phyloP scores from a whole-genome alignment of 1,140 invertebrate species.

The Lepidostoma basale region DNA sequence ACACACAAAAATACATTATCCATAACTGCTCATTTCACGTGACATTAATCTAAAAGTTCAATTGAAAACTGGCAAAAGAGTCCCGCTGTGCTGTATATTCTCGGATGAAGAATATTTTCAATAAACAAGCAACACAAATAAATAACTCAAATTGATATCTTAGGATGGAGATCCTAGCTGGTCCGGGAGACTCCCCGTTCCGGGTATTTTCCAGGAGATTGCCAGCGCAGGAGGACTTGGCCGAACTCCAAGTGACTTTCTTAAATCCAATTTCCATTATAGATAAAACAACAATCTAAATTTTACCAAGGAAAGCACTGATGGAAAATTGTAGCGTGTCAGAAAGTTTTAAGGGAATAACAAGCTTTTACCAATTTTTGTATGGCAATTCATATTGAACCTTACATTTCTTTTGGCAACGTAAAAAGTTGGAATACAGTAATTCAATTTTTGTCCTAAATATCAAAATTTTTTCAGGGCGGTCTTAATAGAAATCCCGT shows the following conservation, averaged over 20 bases:
- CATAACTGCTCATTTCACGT: neutral
- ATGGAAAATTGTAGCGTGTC: neutral
- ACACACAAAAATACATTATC: too few relatives aligned
- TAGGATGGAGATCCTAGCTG: neutral
- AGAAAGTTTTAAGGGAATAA: neutral
- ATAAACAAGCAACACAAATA: constrained; percentile 14
- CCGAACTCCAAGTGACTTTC: constrained; percentile 24
- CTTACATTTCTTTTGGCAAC: too few relatives aligned
- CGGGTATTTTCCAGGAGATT: neutral
- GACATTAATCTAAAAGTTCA: neutral
- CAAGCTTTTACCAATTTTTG: too few relatives aligned
- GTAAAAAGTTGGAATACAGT: too few relatives aligned
- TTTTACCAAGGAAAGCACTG: neutral
- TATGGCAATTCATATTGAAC: too few relatives aligned
- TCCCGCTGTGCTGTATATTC: neutral
- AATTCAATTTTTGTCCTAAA: too few relatives aligned
- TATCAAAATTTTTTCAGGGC: too few relatives aligned
- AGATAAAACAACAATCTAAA: constrained; percentile 21
- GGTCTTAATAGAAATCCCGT: too few relatives aligned
- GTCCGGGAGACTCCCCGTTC: neutral
- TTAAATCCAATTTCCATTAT: constrained; percentile 29
- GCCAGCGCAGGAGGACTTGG: constrained; percentile 13
- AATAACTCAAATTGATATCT: constrained; percentile 23
- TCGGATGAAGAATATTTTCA: constrained; percentile 4
- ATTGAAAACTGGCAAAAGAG: neutral